A percentile compares a stretch with the other conserved stretches of the same genome.
Evolutionary conservation across 2,888 invertebrate species (phyloP).

Genomic region (Neuroscelio doddi): DNA sequence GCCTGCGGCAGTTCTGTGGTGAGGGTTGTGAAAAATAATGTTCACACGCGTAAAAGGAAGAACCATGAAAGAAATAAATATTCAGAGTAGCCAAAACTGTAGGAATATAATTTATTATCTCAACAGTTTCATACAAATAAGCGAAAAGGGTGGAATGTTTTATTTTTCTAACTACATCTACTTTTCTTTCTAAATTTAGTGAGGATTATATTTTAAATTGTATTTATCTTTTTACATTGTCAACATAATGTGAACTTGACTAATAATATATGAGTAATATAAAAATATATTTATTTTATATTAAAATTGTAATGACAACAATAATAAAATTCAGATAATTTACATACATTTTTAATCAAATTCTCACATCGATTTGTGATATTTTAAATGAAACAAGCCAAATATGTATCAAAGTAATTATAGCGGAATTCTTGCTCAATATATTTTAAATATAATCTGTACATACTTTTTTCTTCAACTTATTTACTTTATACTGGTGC

Average conservation of each 20-base stretch:
- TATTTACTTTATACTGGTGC: background rate
- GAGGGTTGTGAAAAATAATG: slow-evolving; percentile 28
- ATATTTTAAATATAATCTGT: too few species aligned
- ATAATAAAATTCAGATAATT: too few species aligned
- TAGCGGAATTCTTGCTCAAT: too few species aligned
- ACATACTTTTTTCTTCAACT: background rate
- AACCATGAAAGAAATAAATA: background rate
- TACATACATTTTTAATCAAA: too few species aligned
- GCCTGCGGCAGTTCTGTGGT: slow-evolving; percentile 9
- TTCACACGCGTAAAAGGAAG: slow-evolving; percentile 1
- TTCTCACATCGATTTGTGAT: too few species aligned
- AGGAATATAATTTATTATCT: slow-evolving; percentile 33
- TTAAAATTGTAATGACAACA: too few species aligned
- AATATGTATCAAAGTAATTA: too few species aligned
- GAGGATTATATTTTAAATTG: background rate
- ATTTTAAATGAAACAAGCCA: too few species aligned
- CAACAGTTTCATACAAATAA: slow-evolving; percentile 1
- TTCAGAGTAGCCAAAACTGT: slow-evolving; percentile 25
- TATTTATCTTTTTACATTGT: too few species aligned
- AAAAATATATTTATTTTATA: too few species aligned
- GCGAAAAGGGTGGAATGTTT: background rate
- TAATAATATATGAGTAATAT: too few species aligned
- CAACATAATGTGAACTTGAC: too few species aligned
- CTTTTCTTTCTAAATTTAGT: slow-evolving; percentile 6
- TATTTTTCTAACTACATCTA: background rate